Percentiles rank a stretch among this genome's conserved stretches.
These are phyloP conservation scores for Falcunculus frontatus DNA, from an alignment of 2,113 vertebrate genomes.

Conservation along the genomic window DNA sequence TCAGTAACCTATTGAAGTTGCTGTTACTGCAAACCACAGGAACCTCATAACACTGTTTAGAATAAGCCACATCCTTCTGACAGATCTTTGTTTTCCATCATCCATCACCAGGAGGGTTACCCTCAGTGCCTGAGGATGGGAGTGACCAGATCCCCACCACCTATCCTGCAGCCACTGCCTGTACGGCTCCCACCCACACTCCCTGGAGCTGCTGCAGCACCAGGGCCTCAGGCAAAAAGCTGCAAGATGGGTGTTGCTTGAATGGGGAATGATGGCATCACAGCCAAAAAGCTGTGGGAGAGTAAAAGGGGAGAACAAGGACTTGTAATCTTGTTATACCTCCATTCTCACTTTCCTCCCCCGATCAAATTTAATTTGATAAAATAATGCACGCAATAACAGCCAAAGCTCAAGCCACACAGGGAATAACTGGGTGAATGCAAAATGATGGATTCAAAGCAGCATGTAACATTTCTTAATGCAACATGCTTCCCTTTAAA, in stretches of 20 bases:
- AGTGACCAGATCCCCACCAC: neutral
- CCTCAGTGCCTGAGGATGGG: rapidly evolving
- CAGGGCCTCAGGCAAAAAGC: neutral
- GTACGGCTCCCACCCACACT: neutral
- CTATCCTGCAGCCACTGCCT: neutral
- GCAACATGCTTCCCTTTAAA: constrained; percentile 53
- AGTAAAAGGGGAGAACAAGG: neutral
- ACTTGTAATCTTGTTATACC: neutral
- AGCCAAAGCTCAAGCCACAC: constrained; percentile 43
- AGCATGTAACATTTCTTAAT: constrained; percentile 26
- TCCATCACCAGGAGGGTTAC: neutral
- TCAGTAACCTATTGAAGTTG: neutral
- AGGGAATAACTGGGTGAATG: constrained; percentile 50
- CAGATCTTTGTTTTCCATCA: neutral
- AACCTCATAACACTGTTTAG: rapidly evolving
- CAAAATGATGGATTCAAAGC: constrained; percentile 55
- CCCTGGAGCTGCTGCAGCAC: neutral
- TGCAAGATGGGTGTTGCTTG: neutral
- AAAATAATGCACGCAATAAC: constrained; percentile 52
- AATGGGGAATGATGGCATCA: neutral
- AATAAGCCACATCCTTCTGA: neutral
- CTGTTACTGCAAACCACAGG: neutral
- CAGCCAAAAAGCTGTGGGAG: neutral
- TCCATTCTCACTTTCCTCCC: neutral
- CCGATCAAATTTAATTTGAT: constrained; percentile 50